Base-by-base conservation (phyloP, 2,797 vertebrate species). In the Dromococcyx pavoninus region DNA sequence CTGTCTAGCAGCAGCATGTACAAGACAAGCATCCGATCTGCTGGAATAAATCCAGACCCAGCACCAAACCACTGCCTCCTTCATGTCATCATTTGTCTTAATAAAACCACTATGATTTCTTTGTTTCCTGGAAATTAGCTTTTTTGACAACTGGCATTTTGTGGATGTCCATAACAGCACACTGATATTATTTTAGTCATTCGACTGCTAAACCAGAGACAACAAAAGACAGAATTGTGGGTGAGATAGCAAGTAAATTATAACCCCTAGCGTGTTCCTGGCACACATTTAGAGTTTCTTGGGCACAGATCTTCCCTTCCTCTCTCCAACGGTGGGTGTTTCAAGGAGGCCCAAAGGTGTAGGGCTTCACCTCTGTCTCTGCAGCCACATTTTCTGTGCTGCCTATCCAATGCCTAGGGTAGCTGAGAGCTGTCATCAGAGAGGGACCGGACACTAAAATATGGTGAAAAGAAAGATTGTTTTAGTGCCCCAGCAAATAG, bases 51-150 rank as follows among this genome's bases (percentile, higher is more conserved):
- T 4, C 30, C 57, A 71, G 56, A 2, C 83, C 73, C 71, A 46
- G 56, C 41, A 43, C 24, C 57, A 75, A 64, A 60, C 58, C 3
- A 0, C 66, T 43, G 61, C 53, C 30, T 75, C 46, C 57, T 58
- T 65, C 32, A 3, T 1, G 0, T 32, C 14, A 1, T 54, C 18
- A n/a, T 66, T 67, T 5, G 4, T 41, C 85, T 71, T 15, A 14
- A 46, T 13, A 13, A 43, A 76, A 57, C 4, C 78, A 72, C 15
- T 4, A 23, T 3, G 7, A 7, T 2, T 2, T 21, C 39, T 46
- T 32, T 33, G 25, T 28, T 67, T 25, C 41, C 39, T 6, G 25
- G 41, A 60, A 81, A 64, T 65, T 3, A 51, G 7, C 11, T 35
- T 51, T 57, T 22, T 57, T 44, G 17, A 17, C 27, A 5, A 6